Evolutionary conservation across 2,113 vertebrate genomes (phyloP), one percentile per base, ranked within the genome.

Genomic region (Maccullochella peelii): DNA sequence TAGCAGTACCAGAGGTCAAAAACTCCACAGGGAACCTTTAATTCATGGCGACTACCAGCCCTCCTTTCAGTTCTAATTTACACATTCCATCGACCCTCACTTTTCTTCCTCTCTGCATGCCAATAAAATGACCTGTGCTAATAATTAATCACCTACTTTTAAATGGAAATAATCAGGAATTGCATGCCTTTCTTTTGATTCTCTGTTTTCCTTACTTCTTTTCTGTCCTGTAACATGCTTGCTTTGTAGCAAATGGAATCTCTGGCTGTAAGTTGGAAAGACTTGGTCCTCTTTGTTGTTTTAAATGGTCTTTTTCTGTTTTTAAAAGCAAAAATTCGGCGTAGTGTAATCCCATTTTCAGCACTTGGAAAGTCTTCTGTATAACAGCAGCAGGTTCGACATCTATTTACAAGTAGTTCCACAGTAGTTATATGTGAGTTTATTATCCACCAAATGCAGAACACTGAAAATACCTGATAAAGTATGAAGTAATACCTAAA

Each of bases 191-290:
- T 93, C 94, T 93, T 95, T 94, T 96, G 94, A 96, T 94, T 94
- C 72, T 92, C 95, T 97, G 82, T 96, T 95, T 96, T 96, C 96
- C 95, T 96, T 75, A 85, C 96, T 95, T 96, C 93, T 96, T 95
- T 94, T 95, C 94, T 96, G 92, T 96, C 95, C 96, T 95, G 92
- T 96, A 92, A 96, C 97, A 97, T 95, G 97, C 97, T 96, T 96
- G 96, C 97, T 97, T 96, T 95, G 94, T 97, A 98, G 97, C 97
- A 97, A 98, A 98, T 98, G 97, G 97, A 98, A 96, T 97, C 96
- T 96, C 96, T 98, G 95, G 97, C 97, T 97, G 97, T 97, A 98
- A 98, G 97, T 98, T 96, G 89, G 94, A 87, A 66, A 91, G 73
- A 82, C 75, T 91, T 96, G 95, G 95, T 97, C 96, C 92, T 85